These are phyloP conservation scores for Timema podura DNA, from an alignment of 2,888 invertebrate species.

Conservation along the genomic window DNA sequence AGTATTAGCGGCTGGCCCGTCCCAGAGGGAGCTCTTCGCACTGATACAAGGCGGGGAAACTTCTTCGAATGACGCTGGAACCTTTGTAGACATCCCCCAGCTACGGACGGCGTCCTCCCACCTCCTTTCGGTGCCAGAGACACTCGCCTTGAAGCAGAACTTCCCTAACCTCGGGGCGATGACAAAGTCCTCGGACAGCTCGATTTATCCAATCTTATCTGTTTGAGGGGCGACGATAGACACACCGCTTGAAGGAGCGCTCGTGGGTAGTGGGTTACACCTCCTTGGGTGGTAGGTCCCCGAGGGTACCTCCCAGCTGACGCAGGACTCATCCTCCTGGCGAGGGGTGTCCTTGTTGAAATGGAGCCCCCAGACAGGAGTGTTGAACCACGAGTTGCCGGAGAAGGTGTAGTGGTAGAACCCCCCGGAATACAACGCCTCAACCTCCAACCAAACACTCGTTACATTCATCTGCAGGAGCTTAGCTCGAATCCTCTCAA, in stretches of 20 bases:
- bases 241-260: background rate
- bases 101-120: background rate
- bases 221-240: background rate
- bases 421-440: background rate
- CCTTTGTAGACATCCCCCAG: background rate
- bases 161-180: background rate
- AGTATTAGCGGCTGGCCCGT: no score
- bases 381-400: conserved; percentile 11
- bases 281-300: background rate
- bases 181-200: background rate
- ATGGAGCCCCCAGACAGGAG: conserved; percentile 5
- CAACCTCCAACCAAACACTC: background rate
- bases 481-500: no score
- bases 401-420: background rate
- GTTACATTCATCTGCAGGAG: no score
- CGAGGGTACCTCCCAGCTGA: background rate
- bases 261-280: background rate
- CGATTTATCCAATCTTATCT: background rate
- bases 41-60: background rate
- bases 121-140: background rate
- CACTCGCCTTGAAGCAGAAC: background rate
- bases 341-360: background rate
- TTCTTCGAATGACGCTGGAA: background rate
- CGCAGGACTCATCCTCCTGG: background rate
- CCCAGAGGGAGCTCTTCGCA: no score